phyloP scores from a whole-genome alignment of 2,888 invertebrate genomes.

The Melipona bicolor region DNA sequence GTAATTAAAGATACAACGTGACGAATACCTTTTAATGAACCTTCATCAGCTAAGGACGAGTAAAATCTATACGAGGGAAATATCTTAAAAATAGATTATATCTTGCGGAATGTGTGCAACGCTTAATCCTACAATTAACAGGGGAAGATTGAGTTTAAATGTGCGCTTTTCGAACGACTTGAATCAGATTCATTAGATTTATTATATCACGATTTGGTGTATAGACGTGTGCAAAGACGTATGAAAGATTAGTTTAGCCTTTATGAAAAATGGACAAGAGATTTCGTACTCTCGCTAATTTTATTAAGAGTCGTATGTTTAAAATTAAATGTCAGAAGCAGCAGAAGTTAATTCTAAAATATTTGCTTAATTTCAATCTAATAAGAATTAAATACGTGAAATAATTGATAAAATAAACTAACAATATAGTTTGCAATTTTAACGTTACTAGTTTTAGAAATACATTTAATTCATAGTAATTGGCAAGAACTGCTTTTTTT shows the following conservation, averaged over 20 bases:
- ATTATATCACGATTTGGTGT: not conserved
- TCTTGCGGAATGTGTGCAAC: slow-evolving; percentile 2
- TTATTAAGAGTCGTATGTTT: not conserved
- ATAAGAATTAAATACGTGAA: not conserved
- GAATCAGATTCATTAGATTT: not conserved
- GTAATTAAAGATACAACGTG: slow-evolving; percentile 23
- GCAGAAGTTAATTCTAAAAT: not conserved
- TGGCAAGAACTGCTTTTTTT: too few relatives aligned
- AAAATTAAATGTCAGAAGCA: not conserved
- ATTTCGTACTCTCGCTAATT: not conserved
- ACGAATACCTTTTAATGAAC: slow-evolving; percentile 3
- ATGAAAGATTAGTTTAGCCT: not conserved
- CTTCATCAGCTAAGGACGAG: slow-evolving; percentile 4
- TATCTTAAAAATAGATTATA: slow-evolving; percentile 18
- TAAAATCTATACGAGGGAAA: not conserved
- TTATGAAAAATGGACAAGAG: not conserved
- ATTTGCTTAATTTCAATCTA: not conserved
- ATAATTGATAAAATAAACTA: not conserved
- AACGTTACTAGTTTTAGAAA: too few relatives aligned
- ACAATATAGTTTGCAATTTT: not conserved
- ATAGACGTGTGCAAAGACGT: not conserved
- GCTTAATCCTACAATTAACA: slow-evolving; percentile 11
- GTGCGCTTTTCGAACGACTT: slow-evolving; percentile 8
- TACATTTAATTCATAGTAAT: too few relatives aligned
- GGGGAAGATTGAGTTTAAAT: not conserved